These are phyloP conservation scores for Ceratosolen fusciceps DNA, from an alignment of 1,140 invertebrate species.

Conservation along the genomic window DNA sequence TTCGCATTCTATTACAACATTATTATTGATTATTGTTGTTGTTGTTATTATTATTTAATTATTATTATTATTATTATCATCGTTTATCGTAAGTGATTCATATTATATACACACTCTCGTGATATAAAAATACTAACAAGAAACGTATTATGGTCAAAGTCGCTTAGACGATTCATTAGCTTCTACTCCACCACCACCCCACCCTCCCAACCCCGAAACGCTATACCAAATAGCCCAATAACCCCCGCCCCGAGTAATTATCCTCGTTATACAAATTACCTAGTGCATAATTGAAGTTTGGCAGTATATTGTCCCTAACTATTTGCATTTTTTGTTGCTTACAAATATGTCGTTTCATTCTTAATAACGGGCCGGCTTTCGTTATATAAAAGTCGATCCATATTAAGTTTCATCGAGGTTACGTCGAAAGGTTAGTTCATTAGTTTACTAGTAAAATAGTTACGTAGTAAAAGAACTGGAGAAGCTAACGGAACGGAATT, in stretches of 20 bases:
- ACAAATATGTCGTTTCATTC: conserved; percentile 51
- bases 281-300: conserved; percentile 69
- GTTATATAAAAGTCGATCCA: conserved; percentile 46
- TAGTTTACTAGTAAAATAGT: not conserved
- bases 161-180: conserved; percentile 45
- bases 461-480: not conserved
- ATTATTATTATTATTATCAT: no score
- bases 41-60: no score
- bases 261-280: conserved; percentile 59
- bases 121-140: conserved; percentile 71
- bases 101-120: conserved; percentile 63
- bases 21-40: conserved; percentile 24
- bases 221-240: no score
- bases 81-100: conserved; percentile 56
- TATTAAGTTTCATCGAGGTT: conserved; percentile 51
- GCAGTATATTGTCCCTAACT: conserved; percentile 72
- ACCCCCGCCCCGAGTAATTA: conserved; percentile 55
- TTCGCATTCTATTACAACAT: conserved; percentile 30
- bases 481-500: not conserved
- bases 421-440: conserved; percentile 3
- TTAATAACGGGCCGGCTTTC: conserved; percentile 41
- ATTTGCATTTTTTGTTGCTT: conserved; percentile 65
- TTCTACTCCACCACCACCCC: no score
- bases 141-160: conserved; percentile 63
- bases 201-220: no score